Conservation (phyloP, 2,797 vertebrate genomes). For the Rhynchonycteris naso region DNA sequence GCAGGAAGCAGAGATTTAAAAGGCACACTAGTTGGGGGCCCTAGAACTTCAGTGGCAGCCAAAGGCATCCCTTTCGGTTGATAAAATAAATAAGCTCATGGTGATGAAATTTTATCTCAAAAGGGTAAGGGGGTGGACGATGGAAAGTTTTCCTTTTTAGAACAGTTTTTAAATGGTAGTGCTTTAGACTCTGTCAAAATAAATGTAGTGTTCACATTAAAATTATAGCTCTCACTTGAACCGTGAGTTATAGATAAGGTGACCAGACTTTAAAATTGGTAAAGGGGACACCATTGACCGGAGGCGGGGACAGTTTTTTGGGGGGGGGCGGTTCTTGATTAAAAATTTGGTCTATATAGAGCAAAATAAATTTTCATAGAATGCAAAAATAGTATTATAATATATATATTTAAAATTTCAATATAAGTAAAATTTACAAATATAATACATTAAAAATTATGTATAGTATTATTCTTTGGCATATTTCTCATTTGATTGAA, state of each 20-base stretch:
- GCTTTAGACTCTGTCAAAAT: neutral
- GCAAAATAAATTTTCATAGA: no score
- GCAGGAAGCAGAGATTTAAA: neutral
- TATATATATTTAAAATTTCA: no score
- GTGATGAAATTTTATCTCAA: neutral
- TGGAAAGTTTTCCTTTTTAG: neutral
- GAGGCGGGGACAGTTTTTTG: no score
- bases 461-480: no score
- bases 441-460: no score
- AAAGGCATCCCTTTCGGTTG: neutral
- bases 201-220: neutral
- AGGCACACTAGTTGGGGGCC: neutral
- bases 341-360: no score
- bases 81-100: neutral
- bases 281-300: no score
- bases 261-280: no score
- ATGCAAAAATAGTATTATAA: no score
- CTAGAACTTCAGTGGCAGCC: neutral
- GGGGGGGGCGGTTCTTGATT: no score
- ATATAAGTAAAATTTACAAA: no score
- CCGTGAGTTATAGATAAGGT: neutral
- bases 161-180: conserved; percentile 3
- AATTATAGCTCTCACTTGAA: neutral
- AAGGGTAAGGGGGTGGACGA: neutral
- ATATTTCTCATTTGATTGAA: no score